phyloP scores from a whole-genome alignment of 2,113 vertebrate genomes.

The Bos taurus region ARS-UCD2.0 NC_037330.1:115436501-115437000 shows the following conservation, averaged over 20 bases:
- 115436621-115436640: fast-evolving
- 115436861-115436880: no score
- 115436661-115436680: fast-evolving
- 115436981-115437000: background rate
- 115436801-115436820: background rate
- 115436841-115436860: background rate
- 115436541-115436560: background rate
- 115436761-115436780: background rate
- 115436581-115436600: background rate
- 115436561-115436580: background rate
- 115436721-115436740: background rate
- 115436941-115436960: background rate
- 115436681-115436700: fast-evolving
- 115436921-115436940: background rate
- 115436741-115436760: background rate
- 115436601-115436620: background rate
- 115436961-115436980: background rate
- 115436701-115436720: background rate
- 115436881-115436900: background rate
- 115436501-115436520: background rate
- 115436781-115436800: background rate
- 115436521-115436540: background rate
- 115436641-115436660: fast-evolving
- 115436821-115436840: background rate
- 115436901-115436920: background rate